phyloP scores from a whole-genome alignment of 2,888 invertebrate species.

The Phrixothrix hirtus region DNA sequence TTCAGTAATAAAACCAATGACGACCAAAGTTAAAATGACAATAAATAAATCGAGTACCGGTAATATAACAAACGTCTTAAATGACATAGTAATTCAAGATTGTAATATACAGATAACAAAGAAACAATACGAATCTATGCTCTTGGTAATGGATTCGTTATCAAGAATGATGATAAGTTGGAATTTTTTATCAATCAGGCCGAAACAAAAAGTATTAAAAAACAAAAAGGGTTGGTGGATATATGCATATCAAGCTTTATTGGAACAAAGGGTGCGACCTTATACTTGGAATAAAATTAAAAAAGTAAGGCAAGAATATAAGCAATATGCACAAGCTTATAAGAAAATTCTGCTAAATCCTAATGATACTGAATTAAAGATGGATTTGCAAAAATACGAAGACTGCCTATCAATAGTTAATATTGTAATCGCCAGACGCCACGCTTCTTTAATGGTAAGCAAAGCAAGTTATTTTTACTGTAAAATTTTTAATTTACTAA shows the following conservation, averaged over 20 bases:
- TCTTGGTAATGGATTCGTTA: conserved; percentile 62
- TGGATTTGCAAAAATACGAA: conserved; percentile 75
- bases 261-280: conserved; percentile 73
- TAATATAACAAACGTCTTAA: conserved; percentile 65
- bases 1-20: conserved; percentile 77
- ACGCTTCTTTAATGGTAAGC: conserved; percentile 74
- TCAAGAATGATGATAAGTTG: conserved; percentile 69
- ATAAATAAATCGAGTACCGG: conserved; percentile 62
- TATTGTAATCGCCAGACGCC: conserved; percentile 77
- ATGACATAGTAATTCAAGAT: conserved; percentile 73
- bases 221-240: conserved; percentile 74
- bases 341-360: conserved; percentile 72
- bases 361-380: conserved; percentile 72
- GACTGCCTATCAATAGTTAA: conserved; percentile 73
- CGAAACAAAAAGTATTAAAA: conserved; percentile 56
- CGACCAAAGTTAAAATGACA: conserved; percentile 76
- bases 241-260: conserved; percentile 70
- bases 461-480: too few relatives aligned
- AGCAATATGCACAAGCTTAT: conserved; percentile 70
- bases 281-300: conserved; percentile 75
- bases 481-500: too few relatives aligned
- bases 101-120: conserved; percentile 74
- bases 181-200: conserved; percentile 55
- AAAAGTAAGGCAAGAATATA: conserved; percentile 70
- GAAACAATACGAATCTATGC: conserved; percentile 69